These are phyloP conservation scores for Cnemophilus loriae DNA, from an alignment of 2,113 vertebrate species.

Conservation along the genomic window DNA sequence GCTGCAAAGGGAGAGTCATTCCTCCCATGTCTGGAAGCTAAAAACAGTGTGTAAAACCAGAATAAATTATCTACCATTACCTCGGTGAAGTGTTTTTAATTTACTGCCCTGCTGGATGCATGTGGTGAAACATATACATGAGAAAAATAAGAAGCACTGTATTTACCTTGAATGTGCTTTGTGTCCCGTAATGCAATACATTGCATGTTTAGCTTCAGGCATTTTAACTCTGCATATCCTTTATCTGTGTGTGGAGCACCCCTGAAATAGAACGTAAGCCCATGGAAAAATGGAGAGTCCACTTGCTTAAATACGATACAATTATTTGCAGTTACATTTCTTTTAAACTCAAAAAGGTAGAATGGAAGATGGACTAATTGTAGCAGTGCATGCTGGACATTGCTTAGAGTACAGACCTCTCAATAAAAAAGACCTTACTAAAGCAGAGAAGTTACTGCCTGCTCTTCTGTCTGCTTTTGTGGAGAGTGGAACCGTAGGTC, in stretches of 20 bases:
- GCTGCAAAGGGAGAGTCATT: neutral
- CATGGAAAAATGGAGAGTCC: neutral
- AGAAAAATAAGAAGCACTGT: neutral
- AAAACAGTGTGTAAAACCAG: neutral
- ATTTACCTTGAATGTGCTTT: neutral
- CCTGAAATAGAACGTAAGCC: neutral
- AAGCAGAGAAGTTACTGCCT: neutral
- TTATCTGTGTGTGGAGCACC: neutral
- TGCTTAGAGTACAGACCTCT: neutral
- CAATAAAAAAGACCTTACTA: neutral
- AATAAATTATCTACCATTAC: constrained; percentile 32
- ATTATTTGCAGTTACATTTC: neutral
- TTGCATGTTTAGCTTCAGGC: fast-evolving
- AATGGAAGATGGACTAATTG: neutral
- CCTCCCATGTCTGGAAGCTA: neutral
- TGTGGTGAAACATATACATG: neutral
- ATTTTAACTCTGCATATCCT: neutral
- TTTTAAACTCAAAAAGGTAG: neutral
- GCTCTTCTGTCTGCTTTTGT: neutral
- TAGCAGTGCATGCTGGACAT: neutral
- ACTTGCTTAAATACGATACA: neutral
- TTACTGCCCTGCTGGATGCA: constrained; percentile 12
- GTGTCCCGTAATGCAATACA: neutral
- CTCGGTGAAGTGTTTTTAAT: constrained; percentile 34
- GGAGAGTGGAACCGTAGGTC: neutral